A percentile compares a stretch with the other conserved stretches of the same genome.
Conservation (phyloP, 53 echinoderm and acorn worm species). For the Crossaster papposus region DNA sequence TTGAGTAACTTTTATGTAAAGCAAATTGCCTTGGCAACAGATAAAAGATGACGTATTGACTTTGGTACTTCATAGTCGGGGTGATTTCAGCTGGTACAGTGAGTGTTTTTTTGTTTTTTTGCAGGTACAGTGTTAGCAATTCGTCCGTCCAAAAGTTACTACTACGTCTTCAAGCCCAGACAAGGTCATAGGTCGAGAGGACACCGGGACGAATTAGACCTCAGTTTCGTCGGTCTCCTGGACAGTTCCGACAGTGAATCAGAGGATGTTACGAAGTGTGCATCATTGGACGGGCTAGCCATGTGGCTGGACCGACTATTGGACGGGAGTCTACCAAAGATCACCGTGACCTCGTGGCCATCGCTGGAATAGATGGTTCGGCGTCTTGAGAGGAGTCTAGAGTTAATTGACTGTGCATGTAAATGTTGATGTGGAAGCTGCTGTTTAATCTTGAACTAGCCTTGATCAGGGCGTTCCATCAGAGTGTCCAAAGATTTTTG, state of each 20-base stretch:
- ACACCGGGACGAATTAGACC: constrained; percentile 28
- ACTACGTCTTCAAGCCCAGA: constrained; percentile 58
- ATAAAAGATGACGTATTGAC: too few species aligned
- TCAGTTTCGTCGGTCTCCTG: constrained; percentile 44
- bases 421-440: too few species aligned
- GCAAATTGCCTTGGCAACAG: too few species aligned
- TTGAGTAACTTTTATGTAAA: too few species aligned
- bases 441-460: too few species aligned
- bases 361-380: constrained; percentile 15
- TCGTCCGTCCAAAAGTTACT: constrained; percentile 82
- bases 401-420: background rate
- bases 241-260: constrained; percentile 7
- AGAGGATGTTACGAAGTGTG: constrained; percentile 12
- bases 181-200: constrained; percentile 13
- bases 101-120: background rate
- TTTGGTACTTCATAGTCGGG: too few species aligned
- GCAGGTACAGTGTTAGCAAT: constrained; percentile 71
- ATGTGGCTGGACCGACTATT: constrained; percentile 77
- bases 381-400: background rate
- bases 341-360: constrained; percentile 66
- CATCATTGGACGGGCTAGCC: constrained; percentile 43
- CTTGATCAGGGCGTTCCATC: too few species aligned
- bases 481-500: too few species aligned
- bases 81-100: background rate
- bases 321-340: constrained; percentile 64